Base-by-base conservation (phyloP, 2,797 vertebrate species). In the Vultur gryphus region DNA sequence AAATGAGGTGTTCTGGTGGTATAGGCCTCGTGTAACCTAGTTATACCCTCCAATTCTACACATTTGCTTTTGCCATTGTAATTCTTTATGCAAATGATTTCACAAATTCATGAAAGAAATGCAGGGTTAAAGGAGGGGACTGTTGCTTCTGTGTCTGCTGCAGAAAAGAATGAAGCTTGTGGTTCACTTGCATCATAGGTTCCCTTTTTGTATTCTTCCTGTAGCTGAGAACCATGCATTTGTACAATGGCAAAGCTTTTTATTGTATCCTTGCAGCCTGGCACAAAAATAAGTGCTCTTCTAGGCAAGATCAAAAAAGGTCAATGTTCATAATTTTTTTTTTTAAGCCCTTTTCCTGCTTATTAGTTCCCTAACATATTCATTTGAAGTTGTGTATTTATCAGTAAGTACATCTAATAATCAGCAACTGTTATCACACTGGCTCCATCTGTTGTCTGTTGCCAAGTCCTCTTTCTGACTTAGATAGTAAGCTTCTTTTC, bases 381-480 rank as follows among this genome's bases (percentile, higher is more conserved):
- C 3, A n/a, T 87, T 78, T 80, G 46, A 78, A 64, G 55, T 46
- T 46, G 23, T 83, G 41, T 78, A 11, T 86, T 85, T 78, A 41
- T 85, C 39, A 28, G 20, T 92, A 91, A 95, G 67, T 65, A 51
- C 79, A 58, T 71, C 81, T 93, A 49, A 69, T 96, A 89, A 81
- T 87, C 10, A 4, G 65, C 73, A 71, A 10, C 55, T 69, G n/a
- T 81, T 81, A 59, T 78, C 64, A 43, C 81, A 48, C 26, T 59
- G 80, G 46, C 86, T 94, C 92, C 80, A 90, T 96, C 89, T 97
- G 93, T 96, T 95, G 94, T 86, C 83, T 90, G 49, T 87, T 87
- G 84, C 79, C 82, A 71, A 86, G 80, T 48, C 64, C 49, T 92
- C 94, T 78, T 91, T 88, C 86, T 91, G 84, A 72, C 73, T 95